Percentiles rank a stretch among this genome's conserved stretches.
Conservation (phyloP, 2,113 vertebrate genomes). For the Alces alces region DNA sequence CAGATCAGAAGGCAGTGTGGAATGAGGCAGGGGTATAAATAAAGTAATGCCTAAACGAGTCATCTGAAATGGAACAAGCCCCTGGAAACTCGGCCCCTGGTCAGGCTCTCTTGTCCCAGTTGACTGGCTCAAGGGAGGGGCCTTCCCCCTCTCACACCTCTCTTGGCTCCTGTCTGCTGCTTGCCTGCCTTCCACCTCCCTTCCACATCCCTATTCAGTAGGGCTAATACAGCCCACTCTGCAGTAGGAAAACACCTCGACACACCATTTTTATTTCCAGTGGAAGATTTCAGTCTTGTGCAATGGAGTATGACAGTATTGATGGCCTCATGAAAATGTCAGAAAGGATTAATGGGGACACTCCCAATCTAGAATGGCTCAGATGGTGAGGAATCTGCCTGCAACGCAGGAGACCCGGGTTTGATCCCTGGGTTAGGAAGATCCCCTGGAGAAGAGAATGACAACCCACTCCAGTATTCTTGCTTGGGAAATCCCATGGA, state of each 20-base stretch:
- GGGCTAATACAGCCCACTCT: neutral
- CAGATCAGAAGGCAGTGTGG: constrained; percentile 63
- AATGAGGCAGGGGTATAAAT: constrained; percentile 72
- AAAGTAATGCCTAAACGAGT: constrained; percentile 63
- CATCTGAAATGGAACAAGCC: constrained; percentile 40
- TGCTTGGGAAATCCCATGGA: neutral
- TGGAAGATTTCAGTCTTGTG: neutral
- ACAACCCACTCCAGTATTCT: neutral
- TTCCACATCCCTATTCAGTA: constrained; percentile 13
- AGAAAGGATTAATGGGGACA: neutral
- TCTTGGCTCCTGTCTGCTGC: constrained; percentile 3
- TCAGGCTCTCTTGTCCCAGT: constrained; percentile 25
- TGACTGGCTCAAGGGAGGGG: neutral
- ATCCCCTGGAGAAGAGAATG: neutral
- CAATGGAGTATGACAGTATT: neutral
- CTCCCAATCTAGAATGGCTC: neutral
- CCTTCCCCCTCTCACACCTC: neutral
- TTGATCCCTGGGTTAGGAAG: neutral
- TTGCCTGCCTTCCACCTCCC: neutral
- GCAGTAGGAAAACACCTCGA: neutral
- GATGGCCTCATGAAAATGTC: neutral
- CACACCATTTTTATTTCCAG: neutral
- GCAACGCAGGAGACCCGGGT: neutral
- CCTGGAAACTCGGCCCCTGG: constrained; percentile 25
- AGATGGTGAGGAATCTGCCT: neutral